Conservation (phyloP, 2,888 invertebrate species). For the Agriopis aurantiaria region DNA sequence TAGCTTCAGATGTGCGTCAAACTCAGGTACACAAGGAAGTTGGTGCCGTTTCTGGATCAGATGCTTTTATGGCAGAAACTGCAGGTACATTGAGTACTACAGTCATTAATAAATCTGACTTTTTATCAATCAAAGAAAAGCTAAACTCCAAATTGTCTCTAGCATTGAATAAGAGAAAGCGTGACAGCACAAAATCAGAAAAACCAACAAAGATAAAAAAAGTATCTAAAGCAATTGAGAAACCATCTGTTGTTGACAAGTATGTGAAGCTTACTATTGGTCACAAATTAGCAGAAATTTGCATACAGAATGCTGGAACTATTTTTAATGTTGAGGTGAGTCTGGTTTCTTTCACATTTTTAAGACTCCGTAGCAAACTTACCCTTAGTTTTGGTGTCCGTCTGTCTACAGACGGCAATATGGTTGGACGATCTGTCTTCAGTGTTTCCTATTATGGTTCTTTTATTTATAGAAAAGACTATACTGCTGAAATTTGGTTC, state of each 20-base stretch:
- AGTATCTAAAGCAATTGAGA: slow-evolving; percentile 52
- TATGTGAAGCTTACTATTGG: slow-evolving; percentile 68
- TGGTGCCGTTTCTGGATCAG: slow-evolving; percentile 35
- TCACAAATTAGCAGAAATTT: slow-evolving; percentile 73
- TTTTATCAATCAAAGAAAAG: slow-evolving; percentile 79
- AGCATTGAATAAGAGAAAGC: slow-evolving; percentile 79
- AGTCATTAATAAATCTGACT: slow-evolving; percentile 78
- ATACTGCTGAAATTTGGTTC: too few species aligned
- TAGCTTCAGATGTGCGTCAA: slow-evolving; percentile 43
- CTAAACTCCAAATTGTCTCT: slow-evolving; percentile 77
- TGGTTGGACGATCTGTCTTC: too few species aligned
- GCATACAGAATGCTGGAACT: slow-evolving; percentile 65
- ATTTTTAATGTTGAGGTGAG: slow-evolving; percentile 70
- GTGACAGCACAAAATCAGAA: slow-evolving; percentile 67
- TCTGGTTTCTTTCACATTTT: slow-evolving; percentile 9
- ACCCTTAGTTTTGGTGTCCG: too few species aligned
- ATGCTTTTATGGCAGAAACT: slow-evolving; percentile 59
- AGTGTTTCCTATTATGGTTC: too few species aligned
- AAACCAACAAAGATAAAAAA: slow-evolving; percentile 73
- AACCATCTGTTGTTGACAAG: slow-evolving; percentile 51
- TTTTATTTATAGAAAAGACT: too few species aligned
- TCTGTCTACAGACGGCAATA: too few species aligned
- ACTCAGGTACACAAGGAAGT: slow-evolving; percentile 2
- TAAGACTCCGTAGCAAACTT: too few species aligned
- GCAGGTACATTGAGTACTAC: slow-evolving; percentile 46